Conservation (phyloP, 2,888 invertebrate genomes). For the Polymixis lichenea region DNA sequence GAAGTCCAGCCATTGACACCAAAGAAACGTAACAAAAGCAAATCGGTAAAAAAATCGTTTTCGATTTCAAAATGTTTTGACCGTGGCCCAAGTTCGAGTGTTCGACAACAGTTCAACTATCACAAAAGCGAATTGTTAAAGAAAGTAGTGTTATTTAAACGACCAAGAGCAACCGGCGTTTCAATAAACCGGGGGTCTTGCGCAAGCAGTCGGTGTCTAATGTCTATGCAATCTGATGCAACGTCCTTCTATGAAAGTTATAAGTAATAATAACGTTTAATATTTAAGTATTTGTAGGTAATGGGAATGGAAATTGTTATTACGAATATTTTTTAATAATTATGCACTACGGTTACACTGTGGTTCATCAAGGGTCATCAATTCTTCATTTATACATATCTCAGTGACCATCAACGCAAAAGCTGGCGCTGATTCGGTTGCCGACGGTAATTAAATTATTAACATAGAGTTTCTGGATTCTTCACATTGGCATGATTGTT, state of each 20-base stretch:
- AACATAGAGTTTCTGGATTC: neutral
- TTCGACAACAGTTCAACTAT: slow-evolving; percentile 37
- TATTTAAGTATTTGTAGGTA: slow-evolving; percentile 1
- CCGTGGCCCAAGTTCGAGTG: slow-evolving; percentile 27
- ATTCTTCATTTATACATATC: neutral
- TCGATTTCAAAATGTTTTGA: slow-evolving; percentile 17
- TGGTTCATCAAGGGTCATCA: neutral
- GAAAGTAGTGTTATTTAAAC: slow-evolving; percentile 49
- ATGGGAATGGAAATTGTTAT: neutral
- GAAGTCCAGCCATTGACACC: neutral
- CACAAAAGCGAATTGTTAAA: slow-evolving; percentile 26
- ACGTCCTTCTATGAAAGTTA: neutral
- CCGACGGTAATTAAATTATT: neutral
- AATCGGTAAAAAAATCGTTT: neutral
- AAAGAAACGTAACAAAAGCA: too few species aligned
- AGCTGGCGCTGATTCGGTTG: neutral
- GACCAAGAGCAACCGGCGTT: slow-evolving; percentile 45
- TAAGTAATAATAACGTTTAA: neutral
- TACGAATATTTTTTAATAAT: neutral
- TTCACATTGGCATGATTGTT: too few species aligned
- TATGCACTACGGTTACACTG: neutral
- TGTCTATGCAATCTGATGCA: slow-evolving; percentile 13
- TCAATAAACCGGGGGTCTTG: slow-evolving; percentile 3
- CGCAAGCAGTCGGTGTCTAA: slow-evolving; percentile 6
- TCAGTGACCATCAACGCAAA: neutral